phyloP scores from a whole-genome alignment of 2,113 vertebrate species.

The Cyprinus carpio region DNA sequence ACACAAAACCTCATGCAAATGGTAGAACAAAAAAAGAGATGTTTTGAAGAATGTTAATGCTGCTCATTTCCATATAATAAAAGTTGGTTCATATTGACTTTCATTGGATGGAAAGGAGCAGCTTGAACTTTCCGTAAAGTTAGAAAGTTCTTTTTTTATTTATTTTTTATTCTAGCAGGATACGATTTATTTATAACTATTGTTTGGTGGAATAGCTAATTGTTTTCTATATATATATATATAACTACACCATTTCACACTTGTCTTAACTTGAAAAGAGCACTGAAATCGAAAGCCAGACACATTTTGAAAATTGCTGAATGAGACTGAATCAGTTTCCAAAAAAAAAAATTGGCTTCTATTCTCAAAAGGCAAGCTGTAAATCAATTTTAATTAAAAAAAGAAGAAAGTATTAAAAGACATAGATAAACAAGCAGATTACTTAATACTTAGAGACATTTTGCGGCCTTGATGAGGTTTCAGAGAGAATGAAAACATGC shows the following conservation, averaged over 20 bases:
- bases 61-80: not conserved
- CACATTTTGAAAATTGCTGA: too few species aligned
- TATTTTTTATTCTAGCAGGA: too few species aligned
- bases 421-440: not conserved
- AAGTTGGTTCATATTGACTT: not conserved
- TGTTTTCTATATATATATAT: too few species aligned
- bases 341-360: constrained; percentile 27
- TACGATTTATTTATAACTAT: not conserved
- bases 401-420: not conserved
- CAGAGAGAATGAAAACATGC: not conserved
- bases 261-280: not conserved
- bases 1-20: not conserved
- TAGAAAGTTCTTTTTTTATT: too few species aligned
- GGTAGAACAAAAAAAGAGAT: not conserved
- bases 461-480: not conserved
- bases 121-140: not conserved
- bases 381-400: constrained; percentile 57
- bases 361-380: constrained; percentile 64
- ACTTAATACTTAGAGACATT: not conserved
- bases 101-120: not conserved
- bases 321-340: constrained; percentile 53
- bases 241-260: too few species aligned
- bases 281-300: not conserved
- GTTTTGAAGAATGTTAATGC: not conserved
- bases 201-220: not conserved